Base-by-base conservation (phyloP, 1,140 invertebrate genomes). In the Melitaea cinxia region DNA sequence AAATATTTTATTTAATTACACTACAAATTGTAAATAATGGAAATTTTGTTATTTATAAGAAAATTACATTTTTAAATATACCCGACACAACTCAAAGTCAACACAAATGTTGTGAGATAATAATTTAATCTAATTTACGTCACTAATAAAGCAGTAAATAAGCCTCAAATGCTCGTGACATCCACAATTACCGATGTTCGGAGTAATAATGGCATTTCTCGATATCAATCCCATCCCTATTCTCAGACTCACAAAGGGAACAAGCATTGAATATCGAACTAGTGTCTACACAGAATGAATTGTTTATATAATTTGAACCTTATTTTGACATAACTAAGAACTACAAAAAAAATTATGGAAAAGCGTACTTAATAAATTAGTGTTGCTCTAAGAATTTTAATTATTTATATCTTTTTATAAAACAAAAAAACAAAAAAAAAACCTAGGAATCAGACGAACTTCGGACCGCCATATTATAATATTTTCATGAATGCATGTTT, bases 191-290 rank as follows among this genome's bases (percentile, higher is more conserved):
- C 50, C 39, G 53, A 64, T 45, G 57, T n/a, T 5, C 24, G 37
- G 47, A 56, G 50, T 50, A 64, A 50, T 56, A 56, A 64, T 64
- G 42, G 21, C 45, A 21, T 64, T 64, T 64, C 42, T 56, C 53
- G 61, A 64, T 23, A 57, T 47, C 42, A 39, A 21, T 56, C 61
- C 35, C 53, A 26, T 64, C 53, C 28, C 61, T 64, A 50, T 33
- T 26, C 53, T 50, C 19, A 53, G 15, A 15, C 42, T 26, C 61
- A 64, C 61, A 64, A 64, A 64, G 61, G 42, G 61, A 50, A 55
- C 53, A 49, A 57, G 53, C 61, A 23, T 64, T 56, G 39, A 64
- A 56, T 56, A 56, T 56, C 45, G 54, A 56, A 57, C 47, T 47
- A 47, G 6, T 6, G 12, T 2, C n/a, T 39, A 39, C 9, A 10